Conservation (phyloP, 1,140 invertebrate species). For the Araneus ventricosus region DNA sequence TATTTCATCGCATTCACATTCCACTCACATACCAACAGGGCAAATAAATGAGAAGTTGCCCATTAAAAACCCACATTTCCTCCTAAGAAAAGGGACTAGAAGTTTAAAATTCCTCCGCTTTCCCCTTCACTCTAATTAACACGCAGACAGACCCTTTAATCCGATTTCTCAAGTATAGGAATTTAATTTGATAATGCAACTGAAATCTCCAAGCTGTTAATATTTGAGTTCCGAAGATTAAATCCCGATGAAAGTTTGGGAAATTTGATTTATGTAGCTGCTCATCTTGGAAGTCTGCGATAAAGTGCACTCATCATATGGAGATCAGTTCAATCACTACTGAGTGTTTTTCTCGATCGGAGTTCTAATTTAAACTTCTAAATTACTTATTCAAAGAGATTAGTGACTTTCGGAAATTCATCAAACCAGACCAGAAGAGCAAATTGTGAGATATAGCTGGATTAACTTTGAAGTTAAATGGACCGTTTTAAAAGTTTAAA, state of each 20-base stretch:
- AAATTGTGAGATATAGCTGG: not conserved
- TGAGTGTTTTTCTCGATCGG: not conserved
- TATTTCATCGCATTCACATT: not conserved
- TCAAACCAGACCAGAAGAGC: not conserved
- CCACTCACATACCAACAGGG: not conserved
- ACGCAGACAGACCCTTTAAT: not conserved
- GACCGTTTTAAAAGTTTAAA: not conserved
- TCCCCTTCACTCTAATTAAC: not conserved
- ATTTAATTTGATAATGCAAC: constrained; percentile 45
- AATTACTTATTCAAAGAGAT: constrained; percentile 38
- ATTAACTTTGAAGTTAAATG: not conserved
- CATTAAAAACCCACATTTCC: not conserved
- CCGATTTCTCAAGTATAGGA: not conserved
- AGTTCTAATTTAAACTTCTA: not conserved
- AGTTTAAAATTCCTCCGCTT: not conserved
- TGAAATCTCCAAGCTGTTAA: constrained; percentile 1
- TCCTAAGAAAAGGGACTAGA: not conserved
- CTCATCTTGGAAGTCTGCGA: not conserved
- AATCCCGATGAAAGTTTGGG: constrained; percentile 7
- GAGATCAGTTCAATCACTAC: not conserved
- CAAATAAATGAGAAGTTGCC: not conserved
- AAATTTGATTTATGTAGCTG: constrained; percentile 12
- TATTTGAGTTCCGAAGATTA: constrained; percentile 36
- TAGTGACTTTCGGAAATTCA: not conserved
- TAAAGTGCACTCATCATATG: not conserved